A percentile compares a stretch with the other conserved stretches of the same genome.
These are phyloP conservation scores for Piezodorus guildinii DNA, from an alignment of 1,140 invertebrate species.

Conservation along the genomic window DNA sequence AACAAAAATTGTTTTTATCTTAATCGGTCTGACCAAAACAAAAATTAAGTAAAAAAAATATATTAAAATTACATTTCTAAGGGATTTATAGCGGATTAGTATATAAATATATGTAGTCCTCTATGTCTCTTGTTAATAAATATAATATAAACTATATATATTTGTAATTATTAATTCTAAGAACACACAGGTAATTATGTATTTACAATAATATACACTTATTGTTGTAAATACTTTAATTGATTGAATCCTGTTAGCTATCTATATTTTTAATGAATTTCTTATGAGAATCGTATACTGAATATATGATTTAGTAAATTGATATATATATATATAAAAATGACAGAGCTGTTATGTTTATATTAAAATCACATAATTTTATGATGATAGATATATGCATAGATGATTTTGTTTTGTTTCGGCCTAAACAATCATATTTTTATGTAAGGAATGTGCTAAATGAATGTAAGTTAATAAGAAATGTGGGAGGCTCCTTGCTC, in stretches of 20 bases:
- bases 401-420: conserved; percentile 4
- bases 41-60: background rate
- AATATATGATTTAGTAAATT: too few relatives aligned
- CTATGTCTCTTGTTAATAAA: background rate
- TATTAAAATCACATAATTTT: conserved; percentile 2
- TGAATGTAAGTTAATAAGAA: background rate
- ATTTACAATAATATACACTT: conserved; percentile 6
- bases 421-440: conserved; percentile 11
- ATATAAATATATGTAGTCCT: background rate
- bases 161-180: background rate
- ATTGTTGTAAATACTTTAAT: background rate
- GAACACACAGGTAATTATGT: background rate
- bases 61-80: background rate
- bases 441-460: background rate
- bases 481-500: background rate
- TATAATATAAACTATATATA: background rate
- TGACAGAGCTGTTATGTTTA: background rate
- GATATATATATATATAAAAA: too few relatives aligned
- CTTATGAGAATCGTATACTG: background rate
- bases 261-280: conserved; percentile 10
- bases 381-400: background rate
- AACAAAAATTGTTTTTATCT: conserved; percentile 11
- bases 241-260: background rate
- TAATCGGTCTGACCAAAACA: conserved; percentile 10
- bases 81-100: background rate